Evolutionary conservation across 92 coral and sea anemone genomes (phyloP).

Genomic region (Porites lobata): DNA sequence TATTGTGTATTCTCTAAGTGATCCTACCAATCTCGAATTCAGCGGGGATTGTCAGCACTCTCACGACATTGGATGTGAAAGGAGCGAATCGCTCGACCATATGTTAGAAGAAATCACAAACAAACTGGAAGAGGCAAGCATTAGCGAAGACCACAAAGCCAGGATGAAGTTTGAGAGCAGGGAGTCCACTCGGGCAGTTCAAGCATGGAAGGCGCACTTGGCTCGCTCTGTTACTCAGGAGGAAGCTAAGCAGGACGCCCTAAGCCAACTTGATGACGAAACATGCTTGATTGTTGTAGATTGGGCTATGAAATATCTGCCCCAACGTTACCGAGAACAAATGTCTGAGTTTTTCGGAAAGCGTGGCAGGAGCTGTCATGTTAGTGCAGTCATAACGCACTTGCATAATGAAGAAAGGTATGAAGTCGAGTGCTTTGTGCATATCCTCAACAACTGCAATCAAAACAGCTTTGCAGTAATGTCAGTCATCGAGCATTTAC

Average conservation of each 20-base stretch:
- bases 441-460: conserved; percentile 49
- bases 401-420: conserved; percentile 9
- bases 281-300: conserved; percentile 23
- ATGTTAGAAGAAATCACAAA: conserved; percentile 8
- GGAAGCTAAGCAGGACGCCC: conserved; percentile 55
- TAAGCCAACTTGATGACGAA: conserved; percentile 37
- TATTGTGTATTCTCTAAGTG: conserved; percentile 47
- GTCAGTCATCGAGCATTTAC: conserved; percentile 56
- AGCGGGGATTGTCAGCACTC: conserved; percentile 35
- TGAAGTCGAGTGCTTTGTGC: conserved; percentile 38
- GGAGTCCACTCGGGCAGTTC: conserved; percentile 19
- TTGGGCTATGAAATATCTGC: too few species aligned
- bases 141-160: conserved; percentile 16
- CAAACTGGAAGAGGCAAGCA: conserved; percentile 1
- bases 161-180: conserved; percentile 37
- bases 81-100: conserved; percentile 34
- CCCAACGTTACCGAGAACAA: conserved; percentile 45
- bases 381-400: conserved; percentile 47
- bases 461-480: conserved; percentile 66
- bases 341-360: conserved; percentile 76
- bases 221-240: conserved; percentile 39
- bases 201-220: conserved; percentile 42
- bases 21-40: background rate
- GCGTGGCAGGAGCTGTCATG: conserved; percentile 71
- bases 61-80: conserved; percentile 48